Conservation (phyloP, 2,113 vertebrate species). For the Pseudorasbora parva region DNA sequence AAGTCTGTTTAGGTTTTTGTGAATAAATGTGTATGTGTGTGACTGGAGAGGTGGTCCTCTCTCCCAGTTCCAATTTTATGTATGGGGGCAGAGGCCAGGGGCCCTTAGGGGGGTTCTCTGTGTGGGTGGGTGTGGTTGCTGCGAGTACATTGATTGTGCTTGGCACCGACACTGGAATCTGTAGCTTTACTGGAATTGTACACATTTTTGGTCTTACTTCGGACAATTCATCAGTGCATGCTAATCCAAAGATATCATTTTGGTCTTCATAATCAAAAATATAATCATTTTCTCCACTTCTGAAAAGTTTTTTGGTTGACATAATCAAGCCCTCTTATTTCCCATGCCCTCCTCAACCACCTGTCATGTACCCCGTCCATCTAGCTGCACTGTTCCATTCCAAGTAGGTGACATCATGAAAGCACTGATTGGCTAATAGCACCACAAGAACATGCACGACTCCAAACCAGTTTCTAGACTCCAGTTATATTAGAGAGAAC, state of each 20-base stretch:
- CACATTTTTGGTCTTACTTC: not conserved
- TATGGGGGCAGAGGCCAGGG: slow-evolving; percentile 70
- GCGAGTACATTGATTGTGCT: not conserved
- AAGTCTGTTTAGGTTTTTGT: slow-evolving; percentile 43
- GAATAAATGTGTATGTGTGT: slow-evolving; percentile 41
- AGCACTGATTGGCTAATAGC: not conserved
- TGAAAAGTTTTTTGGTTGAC: not conserved
- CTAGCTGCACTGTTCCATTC: not conserved
- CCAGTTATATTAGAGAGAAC: too few relatives aligned
- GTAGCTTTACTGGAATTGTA: not conserved
- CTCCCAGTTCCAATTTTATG: slow-evolving; percentile 70
- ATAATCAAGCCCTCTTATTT: not conserved
- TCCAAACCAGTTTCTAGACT: not conserved
- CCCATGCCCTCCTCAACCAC: not conserved
- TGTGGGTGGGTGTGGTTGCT: slow-evolving; percentile 51
- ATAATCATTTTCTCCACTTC: not conserved
- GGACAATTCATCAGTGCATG: not conserved
- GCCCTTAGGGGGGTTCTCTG: slow-evolving; percentile 56
- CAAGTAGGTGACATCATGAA: not conserved
- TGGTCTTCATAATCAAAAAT: not conserved
- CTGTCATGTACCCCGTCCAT: not conserved
- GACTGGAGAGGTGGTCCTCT: slow-evolving; percentile 62
- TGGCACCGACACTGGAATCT: not conserved
- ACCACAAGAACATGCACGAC: not conserved
- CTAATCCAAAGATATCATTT: too few relatives aligned